A percentile compares a stretch with the other conserved stretches of the same genome.
Conservation (phyloP, 2,797 vertebrate genomes). For the Ctenopoma kingsleyae region DNA sequence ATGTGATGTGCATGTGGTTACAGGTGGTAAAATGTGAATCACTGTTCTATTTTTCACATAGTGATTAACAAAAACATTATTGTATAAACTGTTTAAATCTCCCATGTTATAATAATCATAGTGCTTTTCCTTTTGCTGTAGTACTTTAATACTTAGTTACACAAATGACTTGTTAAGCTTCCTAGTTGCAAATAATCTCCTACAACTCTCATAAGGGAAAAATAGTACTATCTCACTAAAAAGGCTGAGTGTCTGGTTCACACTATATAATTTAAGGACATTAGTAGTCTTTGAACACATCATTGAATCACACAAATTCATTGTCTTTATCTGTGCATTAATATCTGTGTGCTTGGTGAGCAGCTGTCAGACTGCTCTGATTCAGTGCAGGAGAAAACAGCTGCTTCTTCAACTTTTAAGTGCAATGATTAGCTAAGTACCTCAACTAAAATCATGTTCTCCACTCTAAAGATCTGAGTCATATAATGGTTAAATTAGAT, state of each 20-base stretch:
- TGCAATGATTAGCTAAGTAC: conserved; percentile 18
- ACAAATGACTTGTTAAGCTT: conserved; percentile 20
- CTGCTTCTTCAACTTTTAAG: conserved; percentile 20
- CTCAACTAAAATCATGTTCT: conserved; percentile 15
- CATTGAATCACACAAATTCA: conserved; percentile 32
- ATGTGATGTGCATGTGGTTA: not conserved
- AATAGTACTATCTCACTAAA: conserved; percentile 40
- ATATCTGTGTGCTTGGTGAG: conserved; percentile 22
- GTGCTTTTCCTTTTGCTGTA: not conserved
- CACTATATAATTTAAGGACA: conserved; percentile 6
- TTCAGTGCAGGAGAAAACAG: conserved; percentile 10
- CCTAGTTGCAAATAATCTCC: conserved; percentile 32
- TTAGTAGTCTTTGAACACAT: conserved; percentile 20
- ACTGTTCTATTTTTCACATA: not conserved
- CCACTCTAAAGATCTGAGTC: conserved; percentile 31
- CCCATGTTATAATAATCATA: not conserved
- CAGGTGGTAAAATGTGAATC: not conserved
- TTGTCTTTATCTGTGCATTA: conserved; percentile 27
- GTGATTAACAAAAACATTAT: not conserved
- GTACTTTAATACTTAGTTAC: conserved; percentile 24
- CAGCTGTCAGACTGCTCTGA: conserved; percentile 30
- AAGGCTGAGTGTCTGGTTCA: conserved; percentile 17
- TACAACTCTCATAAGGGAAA: conserved; percentile 61
- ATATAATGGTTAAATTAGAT: conserved; percentile 20
- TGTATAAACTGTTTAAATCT: not conserved